These are phyloP conservation scores for Arvicanthis niloticus DNA, from an alignment of 2,113 vertebrate genomes.

Conservation along the genomic window DNA sequence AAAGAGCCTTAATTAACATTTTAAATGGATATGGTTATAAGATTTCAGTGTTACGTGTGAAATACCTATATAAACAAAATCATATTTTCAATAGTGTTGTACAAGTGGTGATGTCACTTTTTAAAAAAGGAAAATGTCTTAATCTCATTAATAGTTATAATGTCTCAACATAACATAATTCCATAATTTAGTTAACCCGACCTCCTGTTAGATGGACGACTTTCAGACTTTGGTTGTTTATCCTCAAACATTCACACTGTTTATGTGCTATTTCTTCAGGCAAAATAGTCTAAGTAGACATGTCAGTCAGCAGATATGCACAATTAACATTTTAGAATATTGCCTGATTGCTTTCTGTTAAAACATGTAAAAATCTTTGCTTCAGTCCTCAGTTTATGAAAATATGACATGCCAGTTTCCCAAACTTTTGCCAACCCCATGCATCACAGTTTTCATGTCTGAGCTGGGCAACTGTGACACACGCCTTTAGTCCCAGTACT, in stretches of 20 bases:
- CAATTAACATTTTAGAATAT: not conserved
- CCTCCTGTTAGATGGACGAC: not conserved
- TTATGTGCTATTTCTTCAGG: not conserved
- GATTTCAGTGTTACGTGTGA: constrained; percentile 8
- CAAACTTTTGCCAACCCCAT: not conserved
- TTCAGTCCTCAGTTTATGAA: not conserved
- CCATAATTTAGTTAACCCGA: not conserved
- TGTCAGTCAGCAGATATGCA: not conserved
- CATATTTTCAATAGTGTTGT: not conserved
- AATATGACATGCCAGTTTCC: not conserved
- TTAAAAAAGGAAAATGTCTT: not conserved
- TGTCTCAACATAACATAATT: not conserved
- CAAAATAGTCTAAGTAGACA: not conserved
- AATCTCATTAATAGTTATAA: not conserved
- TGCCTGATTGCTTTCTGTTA: not conserved
- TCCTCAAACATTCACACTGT: not conserved
- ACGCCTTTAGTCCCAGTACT: not conserved
- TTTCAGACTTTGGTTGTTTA: not conserved
- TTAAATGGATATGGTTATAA: not conserved
- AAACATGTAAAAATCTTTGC: not conserved
- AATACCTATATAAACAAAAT: constrained; percentile 46
- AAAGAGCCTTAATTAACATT: constrained; percentile 11
- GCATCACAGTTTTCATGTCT: not conserved
- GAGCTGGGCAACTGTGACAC: not conserved
- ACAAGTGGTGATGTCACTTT: constrained; percentile 5